These are phyloP conservation scores for Pampusana beccarii DNA, from an alignment of 2,113 vertebrate species.

Conservation along the genomic window DNA sequence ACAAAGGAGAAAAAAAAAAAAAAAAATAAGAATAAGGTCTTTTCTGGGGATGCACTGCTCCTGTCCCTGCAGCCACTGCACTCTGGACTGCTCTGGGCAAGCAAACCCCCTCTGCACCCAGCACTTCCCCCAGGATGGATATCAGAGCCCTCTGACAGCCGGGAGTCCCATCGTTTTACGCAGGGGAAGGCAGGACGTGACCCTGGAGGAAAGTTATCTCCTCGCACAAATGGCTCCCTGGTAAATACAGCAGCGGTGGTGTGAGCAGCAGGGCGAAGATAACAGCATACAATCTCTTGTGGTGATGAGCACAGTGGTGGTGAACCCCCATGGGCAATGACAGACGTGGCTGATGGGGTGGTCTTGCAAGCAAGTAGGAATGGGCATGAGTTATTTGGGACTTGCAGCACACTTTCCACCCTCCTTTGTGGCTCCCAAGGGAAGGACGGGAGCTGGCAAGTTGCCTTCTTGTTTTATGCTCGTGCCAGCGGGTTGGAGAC, in stretches of 20 bases:
- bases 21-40: neutral
- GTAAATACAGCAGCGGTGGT: fast-evolving
- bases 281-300: fast-evolving
- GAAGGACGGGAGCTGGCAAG: neutral
- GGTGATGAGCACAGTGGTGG: fast-evolving
- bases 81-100: fast-evolving
- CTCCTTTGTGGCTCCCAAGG: neutral
- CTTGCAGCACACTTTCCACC: neutral
- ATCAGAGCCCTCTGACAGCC: fast-evolving
- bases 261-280: fast-evolving
- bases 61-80: neutral
- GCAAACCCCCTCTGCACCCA: neutral
- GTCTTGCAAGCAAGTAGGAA: neutral
- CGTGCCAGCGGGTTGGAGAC: neutral
- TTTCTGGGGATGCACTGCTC: neutral
- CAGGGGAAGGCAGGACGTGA: neutral
- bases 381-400: neutral
- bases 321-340: fast-evolving
- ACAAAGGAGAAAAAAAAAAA: neutral
- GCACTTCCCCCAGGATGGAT: fast-evolving
- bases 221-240: fast-evolving
- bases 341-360: neutral
- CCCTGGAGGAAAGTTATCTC: neutral
- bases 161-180: fast-evolving
- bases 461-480: neutral